A percentile compares a stretch with the other conserved stretches of the same genome.
phyloP scores from a whole-genome alignment of 2,888 invertebrate genomes.

The Cybosia mesomella region DNA sequence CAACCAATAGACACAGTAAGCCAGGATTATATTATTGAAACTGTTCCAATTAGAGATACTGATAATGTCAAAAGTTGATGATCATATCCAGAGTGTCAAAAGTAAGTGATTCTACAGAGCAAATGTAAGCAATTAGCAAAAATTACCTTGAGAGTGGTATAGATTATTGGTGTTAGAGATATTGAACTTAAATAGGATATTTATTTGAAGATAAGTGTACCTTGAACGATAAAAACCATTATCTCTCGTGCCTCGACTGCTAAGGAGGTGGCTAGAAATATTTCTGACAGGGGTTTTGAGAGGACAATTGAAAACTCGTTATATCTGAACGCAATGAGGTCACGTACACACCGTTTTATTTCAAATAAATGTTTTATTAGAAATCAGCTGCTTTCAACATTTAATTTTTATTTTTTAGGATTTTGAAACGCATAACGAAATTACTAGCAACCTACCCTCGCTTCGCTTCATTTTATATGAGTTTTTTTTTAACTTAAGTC shows the following conservation, averaged over 20 bases:
- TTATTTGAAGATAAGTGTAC: slow-evolving; percentile 13
- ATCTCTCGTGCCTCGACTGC: slow-evolving; percentile 16
- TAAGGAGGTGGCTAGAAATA: slow-evolving; percentile 17
- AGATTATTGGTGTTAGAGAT: background rate
- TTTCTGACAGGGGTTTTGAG: slow-evolving; percentile 20
- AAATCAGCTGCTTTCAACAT: background rate
- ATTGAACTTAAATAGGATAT: slow-evolving; percentile 5
- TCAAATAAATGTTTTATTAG: slow-evolving; percentile 10
- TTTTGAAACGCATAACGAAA: background rate
- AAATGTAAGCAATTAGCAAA: too few species aligned
- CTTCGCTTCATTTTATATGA: too few species aligned
- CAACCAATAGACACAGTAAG: background rate
- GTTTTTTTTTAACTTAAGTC: too few species aligned
- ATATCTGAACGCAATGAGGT: slow-evolving; percentile 21
- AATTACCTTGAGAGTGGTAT: too few species aligned
- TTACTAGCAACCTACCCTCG: too few species aligned
- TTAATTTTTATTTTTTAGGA: too few species aligned
- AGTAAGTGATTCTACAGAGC: too few species aligned
- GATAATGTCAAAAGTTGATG: too few species aligned
- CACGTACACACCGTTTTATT: slow-evolving; percentile 19
- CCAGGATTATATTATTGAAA: slow-evolving; percentile 5
- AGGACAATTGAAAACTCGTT: slow-evolving; percentile 23
- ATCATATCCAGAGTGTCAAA: too few species aligned
- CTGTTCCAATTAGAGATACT: slow-evolving; percentile 3
- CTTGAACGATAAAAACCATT: slow-evolving; percentile 27